A percentile compares a stretch with the other conserved stretches of the same genome.
Conservation (phyloP, 2,113 vertebrate genomes). For the Alouatta palliata region DNA sequence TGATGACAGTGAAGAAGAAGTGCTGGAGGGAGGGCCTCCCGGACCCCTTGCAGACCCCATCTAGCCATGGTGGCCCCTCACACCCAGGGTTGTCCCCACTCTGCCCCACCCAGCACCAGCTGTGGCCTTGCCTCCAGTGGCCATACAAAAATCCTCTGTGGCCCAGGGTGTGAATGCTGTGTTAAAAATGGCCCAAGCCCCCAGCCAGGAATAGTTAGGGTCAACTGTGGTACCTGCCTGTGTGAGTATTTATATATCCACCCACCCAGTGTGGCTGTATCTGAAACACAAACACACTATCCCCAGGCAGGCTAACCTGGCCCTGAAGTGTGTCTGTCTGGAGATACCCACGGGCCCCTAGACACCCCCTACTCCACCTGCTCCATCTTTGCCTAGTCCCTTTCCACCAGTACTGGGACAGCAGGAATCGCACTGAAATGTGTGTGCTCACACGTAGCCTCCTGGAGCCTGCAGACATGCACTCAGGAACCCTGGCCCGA, state of each 20-base stretch:
- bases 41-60: not conserved
- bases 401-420: not conserved
- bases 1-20: not conserved
- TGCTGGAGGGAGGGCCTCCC: not conserved
- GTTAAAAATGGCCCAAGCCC: slow-evolving; percentile 59
- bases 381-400: too few relatives aligned
- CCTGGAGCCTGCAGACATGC: not conserved
- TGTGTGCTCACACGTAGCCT: fast-evolving
- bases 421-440: not conserved
- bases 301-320: not conserved
- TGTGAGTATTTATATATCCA: slow-evolving; percentile 51
- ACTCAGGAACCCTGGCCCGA: not conserved
- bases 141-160: slow-evolving; percentile 59
- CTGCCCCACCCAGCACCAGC: slow-evolving; percentile 42
- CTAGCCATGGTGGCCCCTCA: not conserved
- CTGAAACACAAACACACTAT: not conserved
- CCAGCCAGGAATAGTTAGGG: slow-evolving; percentile 58
- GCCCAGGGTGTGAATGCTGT: slow-evolving; percentile 53
- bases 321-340: not conserved
- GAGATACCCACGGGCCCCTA: not conserved
- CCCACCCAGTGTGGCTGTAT: not conserved
- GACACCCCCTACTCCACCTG: not conserved
- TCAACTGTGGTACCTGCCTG: slow-evolving; percentile 55
- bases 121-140: slow-evolving; percentile 27
- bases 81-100: not conserved